Percentiles rank a stretch among this genome's conserved stretches.
phyloP scores from a whole-genome alignment of 1,140 invertebrate genomes.

The Thalassaphorura encarpata region DNA sequence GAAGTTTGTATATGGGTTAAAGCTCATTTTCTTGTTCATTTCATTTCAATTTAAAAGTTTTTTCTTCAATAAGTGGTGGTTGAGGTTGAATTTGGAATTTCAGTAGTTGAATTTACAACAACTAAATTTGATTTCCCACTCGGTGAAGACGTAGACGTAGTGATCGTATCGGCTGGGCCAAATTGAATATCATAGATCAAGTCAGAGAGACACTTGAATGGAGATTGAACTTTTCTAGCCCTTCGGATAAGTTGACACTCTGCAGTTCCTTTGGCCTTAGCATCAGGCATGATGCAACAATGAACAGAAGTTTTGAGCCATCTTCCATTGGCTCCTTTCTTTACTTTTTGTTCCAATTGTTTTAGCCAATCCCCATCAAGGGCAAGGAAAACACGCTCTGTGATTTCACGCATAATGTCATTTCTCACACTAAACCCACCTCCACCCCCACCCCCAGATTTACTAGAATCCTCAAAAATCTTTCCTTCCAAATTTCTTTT shows the following conservation, averaged over 20 bases:
- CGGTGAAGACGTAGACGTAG: too few species aligned
- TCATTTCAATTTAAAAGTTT: too few species aligned
- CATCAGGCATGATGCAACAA: conserved; percentile 26
- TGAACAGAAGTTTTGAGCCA: conserved; percentile 22
- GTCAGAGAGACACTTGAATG: conserved; percentile 24
- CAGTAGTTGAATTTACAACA: too few species aligned
- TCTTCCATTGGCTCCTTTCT: neutral
- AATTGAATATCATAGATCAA: conserved; percentile 30
- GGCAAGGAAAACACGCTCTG: conserved; percentile 17
- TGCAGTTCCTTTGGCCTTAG: conserved; percentile 16
- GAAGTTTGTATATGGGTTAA: too few species aligned
- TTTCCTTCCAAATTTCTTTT: neutral
- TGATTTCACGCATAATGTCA: conserved; percentile 10
- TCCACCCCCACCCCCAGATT: neutral
- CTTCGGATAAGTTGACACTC: conserved; percentile 21
- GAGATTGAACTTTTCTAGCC: conserved; percentile 2
- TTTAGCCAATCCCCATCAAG: conserved; percentile 26
- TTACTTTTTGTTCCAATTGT: conserved; percentile 23
- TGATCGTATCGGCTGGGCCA: too few species aligned
- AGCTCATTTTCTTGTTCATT: too few species aligned
- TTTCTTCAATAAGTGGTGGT: too few species aligned
- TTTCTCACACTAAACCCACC: too few species aligned
- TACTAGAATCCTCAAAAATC: neutral
- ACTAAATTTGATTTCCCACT: too few species aligned
- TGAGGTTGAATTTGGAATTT: too few species aligned